Base-by-base conservation (phyloP, 2,113 vertebrate species). In the Coracopsis vasa region DNA sequence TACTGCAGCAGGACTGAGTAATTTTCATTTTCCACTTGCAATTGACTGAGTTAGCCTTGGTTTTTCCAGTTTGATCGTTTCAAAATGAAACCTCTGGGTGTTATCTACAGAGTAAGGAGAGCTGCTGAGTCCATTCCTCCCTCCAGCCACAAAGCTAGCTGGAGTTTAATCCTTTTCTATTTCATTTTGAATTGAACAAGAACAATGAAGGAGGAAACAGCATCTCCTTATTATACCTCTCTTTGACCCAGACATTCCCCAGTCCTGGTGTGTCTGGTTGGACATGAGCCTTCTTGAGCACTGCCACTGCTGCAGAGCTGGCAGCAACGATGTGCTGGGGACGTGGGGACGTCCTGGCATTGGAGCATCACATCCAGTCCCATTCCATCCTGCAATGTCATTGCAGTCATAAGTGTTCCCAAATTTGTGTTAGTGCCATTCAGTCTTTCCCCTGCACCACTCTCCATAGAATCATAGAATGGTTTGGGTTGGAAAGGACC, bases 311-410 rank as follows among this genome's bases (percentile, higher is more conserved):
- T 12, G 16, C 50, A 33, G 60, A 14, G 23, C 60, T 31, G 62
- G 37, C 37, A 75, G 11, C 7, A 2, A 5, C 0, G 5, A 47
- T 17, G 37, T 13, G 4, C 64, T 12, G 62, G 39, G 41, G 13
- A n/a, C 4, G 5, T 10, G 33, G 44, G 66, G 41, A 4, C 0
- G 7, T 25, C 33, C 24, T 44, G 45, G 16, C 44, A 33, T 11
- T 1, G 0, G 31, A 35, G 13, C 25, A 9, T 47, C 6, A 1
- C 6, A 0, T 10, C 75, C 27, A 3, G 5, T 16, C 42, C 80
- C 1, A 1, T n/a, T 31, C 29, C 67, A 69, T 44, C 67, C 71
- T 61, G 56, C 39, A 12, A 0, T 1, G 7, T 7, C 71, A n/a
- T 16, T 13, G 2, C 35, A 65, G 48, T 35, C 66, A 14, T 4